phyloP scores from a whole-genome alignment of 64 coral and sea anemone species.

The Stichodactyla helianthus region DNA sequence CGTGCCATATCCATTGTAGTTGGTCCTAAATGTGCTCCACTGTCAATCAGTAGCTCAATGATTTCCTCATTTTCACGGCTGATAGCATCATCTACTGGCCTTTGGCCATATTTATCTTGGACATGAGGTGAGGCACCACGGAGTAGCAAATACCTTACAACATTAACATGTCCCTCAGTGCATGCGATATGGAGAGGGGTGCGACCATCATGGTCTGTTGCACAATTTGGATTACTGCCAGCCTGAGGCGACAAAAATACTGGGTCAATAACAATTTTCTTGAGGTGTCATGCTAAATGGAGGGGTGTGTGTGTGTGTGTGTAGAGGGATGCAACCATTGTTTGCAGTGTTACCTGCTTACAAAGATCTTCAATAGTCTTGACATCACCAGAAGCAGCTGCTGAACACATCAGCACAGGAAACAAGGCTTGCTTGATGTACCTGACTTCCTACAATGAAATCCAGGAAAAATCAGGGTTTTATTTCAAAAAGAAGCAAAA shows the following conservation, averaged over 20 bases:
- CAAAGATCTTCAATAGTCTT: conserved; percentile 64
- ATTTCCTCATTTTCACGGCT: conserved; percentile 25
- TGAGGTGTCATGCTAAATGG: background rate
- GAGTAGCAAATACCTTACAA: conserved; percentile 56
- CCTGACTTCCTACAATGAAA: conserved; percentile 61
- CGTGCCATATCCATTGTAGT: conserved; percentile 61
- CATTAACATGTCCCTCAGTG: conserved; percentile 67
- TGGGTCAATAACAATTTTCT: too few relatives aligned
- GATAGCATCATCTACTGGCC: conserved; percentile 71
- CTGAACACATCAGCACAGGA: conserved; percentile 74
- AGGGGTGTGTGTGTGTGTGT: too few relatives aligned
- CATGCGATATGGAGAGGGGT: conserved; percentile 82
- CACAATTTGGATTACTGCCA: conserved; percentile 58
- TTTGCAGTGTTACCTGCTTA: conserved; percentile 37
- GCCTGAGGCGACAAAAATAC: conserved; percentile 31
- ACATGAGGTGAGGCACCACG: conserved; percentile 79
- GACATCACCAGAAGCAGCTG: conserved; percentile 59
- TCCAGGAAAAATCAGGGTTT: background rate
- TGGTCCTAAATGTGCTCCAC: conserved; percentile 74
- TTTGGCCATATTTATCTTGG: conserved; percentile 70
- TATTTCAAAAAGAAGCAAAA: background rate
- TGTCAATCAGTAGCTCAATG: conserved; percentile 51
- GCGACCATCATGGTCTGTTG: conserved; percentile 78
- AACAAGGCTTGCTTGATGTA: conserved; percentile 80
- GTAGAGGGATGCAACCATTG: background rate